phyloP scores from a whole-genome alignment of 1,140 invertebrate genomes.

The Mycetomoellerius zeteki region DNA sequence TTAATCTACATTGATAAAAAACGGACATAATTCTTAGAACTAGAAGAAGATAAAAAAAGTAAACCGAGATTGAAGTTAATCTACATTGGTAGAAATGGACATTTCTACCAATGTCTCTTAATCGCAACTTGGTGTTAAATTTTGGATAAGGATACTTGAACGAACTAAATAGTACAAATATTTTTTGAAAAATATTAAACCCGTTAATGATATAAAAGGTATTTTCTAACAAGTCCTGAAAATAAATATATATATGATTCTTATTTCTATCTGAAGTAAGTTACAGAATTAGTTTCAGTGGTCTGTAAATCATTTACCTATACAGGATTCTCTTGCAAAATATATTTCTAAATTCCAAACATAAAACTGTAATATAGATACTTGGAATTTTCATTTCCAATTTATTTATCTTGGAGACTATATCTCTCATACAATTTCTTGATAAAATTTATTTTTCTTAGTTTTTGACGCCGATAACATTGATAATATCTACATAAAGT shows the following conservation, averaged over 20 bases:
- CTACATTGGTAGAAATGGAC: too few species aligned
- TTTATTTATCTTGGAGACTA: background rate
- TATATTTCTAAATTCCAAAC: background rate
- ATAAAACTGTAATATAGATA: background rate
- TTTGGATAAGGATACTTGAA: background rate
- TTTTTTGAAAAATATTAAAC: background rate
- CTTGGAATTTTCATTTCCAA: background rate
- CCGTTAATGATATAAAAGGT: background rate
- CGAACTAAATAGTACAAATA: background rate
- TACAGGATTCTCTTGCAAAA: background rate
- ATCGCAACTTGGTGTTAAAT: background rate
- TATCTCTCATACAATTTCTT: background rate
- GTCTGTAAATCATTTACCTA: background rate
- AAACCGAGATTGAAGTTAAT: too few species aligned
- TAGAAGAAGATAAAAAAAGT: too few species aligned
- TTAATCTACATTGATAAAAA: too few species aligned
- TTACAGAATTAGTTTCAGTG: background rate
- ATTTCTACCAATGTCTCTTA: too few species aligned
- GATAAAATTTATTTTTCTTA: background rate
- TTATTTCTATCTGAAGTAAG: background rate
- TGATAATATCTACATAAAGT: background rate
- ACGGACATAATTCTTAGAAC: too few species aligned
- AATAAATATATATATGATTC: constrained; percentile 21
- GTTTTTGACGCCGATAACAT: background rate
- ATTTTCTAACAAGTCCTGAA: background rate